Base-by-base conservation (phyloP, 2,888 invertebrate species). In the Andrena bicolor region DNA sequence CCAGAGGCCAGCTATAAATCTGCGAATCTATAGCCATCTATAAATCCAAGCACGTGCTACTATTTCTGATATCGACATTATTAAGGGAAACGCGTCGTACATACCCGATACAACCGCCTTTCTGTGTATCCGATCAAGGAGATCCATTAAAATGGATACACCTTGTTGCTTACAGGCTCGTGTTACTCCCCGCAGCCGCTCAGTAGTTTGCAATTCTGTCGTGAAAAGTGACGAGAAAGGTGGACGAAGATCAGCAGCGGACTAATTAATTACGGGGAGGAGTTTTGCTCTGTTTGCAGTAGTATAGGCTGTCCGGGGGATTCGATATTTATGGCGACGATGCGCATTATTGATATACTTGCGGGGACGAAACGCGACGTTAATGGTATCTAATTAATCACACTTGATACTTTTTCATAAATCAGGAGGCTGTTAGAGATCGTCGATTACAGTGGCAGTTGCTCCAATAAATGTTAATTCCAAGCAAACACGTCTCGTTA, bases 21-120 rank as follows among this genome's bases (percentile, higher is more conserved):
- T 60, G 48, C 16, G 58, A 60, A 60, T 60, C 28, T 48, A 48
- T 6, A 61, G 26, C 48, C 23, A 53, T 32, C 48, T 61, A 48
- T 49, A 80, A 80, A 63, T 75, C 64, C 41, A 58, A 58, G 65
- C 84, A 82, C 85, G 75, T 87, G 79, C 70, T 79, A 80, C 75
- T 79, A 80, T 80, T 79, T 85, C 65, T 56, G 63, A 64, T 70
- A 61, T 64, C 61, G 66, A 58, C 28, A 13, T 76, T 76, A 74
- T 80, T 76, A 79, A 63, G 53, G 23, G 58, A 60, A 79, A 63
- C 13, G 65, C 30, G 49, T 48, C 60, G 32, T 48, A 41, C n/a
- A 58, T 61, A 48, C 68, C 26, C 49, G 70, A 51, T 56, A 56
- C 51, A 13, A 32, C 23, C 26, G 49, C 2, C 16, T 13, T 41